Percentiles rank a stretch among this genome's conserved stretches.
Evolutionary conservation across 2,888 invertebrate genomes (phyloP).

Genomic region (Caenorhabditis japonica): DNA sequence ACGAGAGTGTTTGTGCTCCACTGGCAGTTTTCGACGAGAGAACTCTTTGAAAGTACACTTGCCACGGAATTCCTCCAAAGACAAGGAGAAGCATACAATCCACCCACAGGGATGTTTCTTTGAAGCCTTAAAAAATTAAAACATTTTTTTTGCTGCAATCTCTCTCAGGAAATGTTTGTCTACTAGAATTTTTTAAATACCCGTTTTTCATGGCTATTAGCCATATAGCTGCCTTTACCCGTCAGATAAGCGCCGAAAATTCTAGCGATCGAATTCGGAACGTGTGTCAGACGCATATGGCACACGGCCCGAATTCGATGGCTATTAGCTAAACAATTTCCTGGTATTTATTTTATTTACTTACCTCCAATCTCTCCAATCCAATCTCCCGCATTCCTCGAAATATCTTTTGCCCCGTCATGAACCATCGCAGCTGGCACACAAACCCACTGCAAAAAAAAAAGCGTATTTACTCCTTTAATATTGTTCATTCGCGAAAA

Average conservation of each 20-base stretch:
- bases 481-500: too few relatives aligned
- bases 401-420: conserved; percentile 86
- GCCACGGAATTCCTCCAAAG: conserved; percentile 98
- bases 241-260: too few relatives aligned
- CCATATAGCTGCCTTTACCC: too few relatives aligned
- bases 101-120: conserved; percentile 83
- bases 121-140: conserved; percentile 31
- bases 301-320: too few relatives aligned
- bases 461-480: conserved; percentile 2
- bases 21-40: conserved; percentile 94
- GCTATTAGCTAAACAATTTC: too few relatives aligned
- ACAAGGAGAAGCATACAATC: conserved; percentile 90
- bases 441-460: conserved; percentile 86
- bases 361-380: conserved; percentile 83
- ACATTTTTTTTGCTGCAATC: not conserved
- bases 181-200: not conserved
- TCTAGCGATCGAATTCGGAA: too few relatives aligned
- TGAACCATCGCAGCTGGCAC: conserved; percentile 94
- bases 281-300: too few relatives aligned
- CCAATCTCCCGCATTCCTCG: conserved; percentile 85
- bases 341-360: conserved; percentile 29
- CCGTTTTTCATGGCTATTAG: too few relatives aligned
- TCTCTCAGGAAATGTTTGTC: not conserved
- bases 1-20: conserved; percentile 92
- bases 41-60: conserved; percentile 98